phyloP scores from a whole-genome alignment of 2,113 vertebrate genomes.

The Siniperca chuatsi region DNA sequence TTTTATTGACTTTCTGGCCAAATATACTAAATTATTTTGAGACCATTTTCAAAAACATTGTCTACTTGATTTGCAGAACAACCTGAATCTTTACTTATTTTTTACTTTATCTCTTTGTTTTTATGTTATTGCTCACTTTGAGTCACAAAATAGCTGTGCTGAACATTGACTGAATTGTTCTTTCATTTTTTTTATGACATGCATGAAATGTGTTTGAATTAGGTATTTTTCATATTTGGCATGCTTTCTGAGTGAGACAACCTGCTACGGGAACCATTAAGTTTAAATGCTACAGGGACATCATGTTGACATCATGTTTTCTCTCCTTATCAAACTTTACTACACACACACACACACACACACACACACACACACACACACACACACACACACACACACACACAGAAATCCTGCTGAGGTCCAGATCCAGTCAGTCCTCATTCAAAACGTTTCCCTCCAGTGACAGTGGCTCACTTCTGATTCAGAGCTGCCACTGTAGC shows the following conservation, averaged over 20 bases:
- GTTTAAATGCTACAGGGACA: neutral
- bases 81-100: neutral
- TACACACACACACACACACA: no score
- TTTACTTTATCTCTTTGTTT: neutral
- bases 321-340: neutral
- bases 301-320: neutral
- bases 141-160: neutral
- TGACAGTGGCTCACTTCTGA: conserved; percentile 13
- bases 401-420: conserved; percentile 31
- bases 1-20: neutral
- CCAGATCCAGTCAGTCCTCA: conserved; percentile 7
- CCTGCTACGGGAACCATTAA: neutral
- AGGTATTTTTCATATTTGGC: neutral
- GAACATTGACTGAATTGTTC: neutral
- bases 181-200: neutral
- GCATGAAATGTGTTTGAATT: neutral
- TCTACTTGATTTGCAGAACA: neutral
- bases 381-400: neutral
- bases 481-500: conserved; percentile 17
- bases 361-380: neutral
- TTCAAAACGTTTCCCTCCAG: neutral
- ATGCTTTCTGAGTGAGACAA: neutral
- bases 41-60: neutral
- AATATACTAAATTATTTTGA: neutral
- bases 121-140: neutral